phyloP scores from a whole-genome alignment of 2,888 invertebrate genomes.

The Amorpha juglandis region DNA sequence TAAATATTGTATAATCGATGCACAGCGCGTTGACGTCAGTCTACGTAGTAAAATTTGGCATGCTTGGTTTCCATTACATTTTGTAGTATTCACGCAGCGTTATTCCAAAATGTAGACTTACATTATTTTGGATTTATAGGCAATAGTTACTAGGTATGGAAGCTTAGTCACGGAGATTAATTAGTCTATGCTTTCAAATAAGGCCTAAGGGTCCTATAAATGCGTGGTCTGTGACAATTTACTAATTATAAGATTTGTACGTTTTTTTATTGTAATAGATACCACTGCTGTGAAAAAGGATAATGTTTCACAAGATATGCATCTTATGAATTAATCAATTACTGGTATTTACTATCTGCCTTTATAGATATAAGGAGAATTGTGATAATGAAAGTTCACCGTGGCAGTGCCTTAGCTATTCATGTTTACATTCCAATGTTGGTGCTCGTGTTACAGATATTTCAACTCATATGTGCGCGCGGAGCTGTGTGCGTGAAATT shows the following conservation, averaged over 20 bases:
- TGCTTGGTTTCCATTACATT: too few relatives aligned
- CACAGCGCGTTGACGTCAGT: too few relatives aligned
- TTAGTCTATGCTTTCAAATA: too few relatives aligned
- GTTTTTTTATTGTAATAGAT: too few relatives aligned
- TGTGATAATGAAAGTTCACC: conserved; percentile 50
- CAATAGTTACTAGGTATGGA: too few relatives aligned
- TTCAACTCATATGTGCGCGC: not conserved
- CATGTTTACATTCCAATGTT: conserved; percentile 28
- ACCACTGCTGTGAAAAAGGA: not conserved
- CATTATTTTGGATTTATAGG: too few relatives aligned
- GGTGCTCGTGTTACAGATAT: conserved; percentile 3
- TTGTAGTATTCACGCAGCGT: too few relatives aligned
- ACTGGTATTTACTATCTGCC: conserved; percentile 22
- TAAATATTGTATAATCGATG: too few relatives aligned
- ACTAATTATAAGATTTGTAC: not conserved
- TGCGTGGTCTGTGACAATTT: not conserved
- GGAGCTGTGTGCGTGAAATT: not conserved
- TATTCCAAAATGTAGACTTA: too few relatives aligned
- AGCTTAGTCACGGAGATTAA: too few relatives aligned
- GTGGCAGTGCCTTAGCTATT: conserved; percentile 54
- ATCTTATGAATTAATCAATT: not conserved
- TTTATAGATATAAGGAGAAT: conserved; percentile 49
- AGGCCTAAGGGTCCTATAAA: too few relatives aligned
- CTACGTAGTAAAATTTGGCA: too few relatives aligned
- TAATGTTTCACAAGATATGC: not conserved